phyloP scores from a whole-genome alignment of 2,888 invertebrate genomes.

The Plemyria rubiginata region DNA sequence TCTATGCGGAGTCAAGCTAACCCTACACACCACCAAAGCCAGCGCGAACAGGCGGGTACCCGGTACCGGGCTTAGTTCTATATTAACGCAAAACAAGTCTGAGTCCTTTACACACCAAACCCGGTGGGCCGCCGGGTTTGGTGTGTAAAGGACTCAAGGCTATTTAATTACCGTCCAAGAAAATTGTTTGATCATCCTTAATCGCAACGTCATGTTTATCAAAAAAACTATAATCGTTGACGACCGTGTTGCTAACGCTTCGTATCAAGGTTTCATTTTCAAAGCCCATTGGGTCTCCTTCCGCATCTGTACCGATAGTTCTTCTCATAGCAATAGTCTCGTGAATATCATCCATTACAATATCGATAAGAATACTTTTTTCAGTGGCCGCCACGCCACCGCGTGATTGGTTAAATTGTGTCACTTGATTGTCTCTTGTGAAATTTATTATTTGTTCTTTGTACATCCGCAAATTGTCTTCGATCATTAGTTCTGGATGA shows the following conservation, averaged over 20 bases:
- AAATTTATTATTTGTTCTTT: conserved; percentile 18
- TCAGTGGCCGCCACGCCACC: conserved; percentile 55
- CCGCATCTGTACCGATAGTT: conserved; percentile 62
- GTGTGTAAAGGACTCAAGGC: too few species aligned
- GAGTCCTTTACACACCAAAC: too few species aligned
- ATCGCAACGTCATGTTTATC: conserved; percentile 47
- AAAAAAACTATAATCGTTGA: conserved; percentile 51
- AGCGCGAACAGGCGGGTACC: too few species aligned
- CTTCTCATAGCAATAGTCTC: conserved; percentile 64
- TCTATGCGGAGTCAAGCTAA: too few species aligned
- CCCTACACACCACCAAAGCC: too few species aligned
- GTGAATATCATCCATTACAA: conserved; percentile 59
- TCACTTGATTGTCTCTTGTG: conserved; percentile 7
- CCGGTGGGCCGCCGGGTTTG: too few species aligned
- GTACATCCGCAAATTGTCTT: conserved; percentile 28
- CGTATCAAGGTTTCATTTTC: conserved; percentile 52
- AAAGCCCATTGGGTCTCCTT: conserved; percentile 39
- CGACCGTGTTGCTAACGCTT: conserved; percentile 50
- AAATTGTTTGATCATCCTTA: conserved; percentile 63
- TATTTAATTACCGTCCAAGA: conserved; percentile 63
- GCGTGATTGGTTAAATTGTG: conserved; percentile 21
- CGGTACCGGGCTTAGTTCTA: too few species aligned
- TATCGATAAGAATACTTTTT: conserved; percentile 60
- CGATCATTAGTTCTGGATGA: conserved; percentile 49
- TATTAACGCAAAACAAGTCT: too few species aligned